Percentiles rank a stretch among this genome's conserved stretches.
These are phyloP conservation scores for Drosophila ogumai DNA, from an alignment of 1,140 invertebrate genomes.

Conservation along the genomic window DNA sequence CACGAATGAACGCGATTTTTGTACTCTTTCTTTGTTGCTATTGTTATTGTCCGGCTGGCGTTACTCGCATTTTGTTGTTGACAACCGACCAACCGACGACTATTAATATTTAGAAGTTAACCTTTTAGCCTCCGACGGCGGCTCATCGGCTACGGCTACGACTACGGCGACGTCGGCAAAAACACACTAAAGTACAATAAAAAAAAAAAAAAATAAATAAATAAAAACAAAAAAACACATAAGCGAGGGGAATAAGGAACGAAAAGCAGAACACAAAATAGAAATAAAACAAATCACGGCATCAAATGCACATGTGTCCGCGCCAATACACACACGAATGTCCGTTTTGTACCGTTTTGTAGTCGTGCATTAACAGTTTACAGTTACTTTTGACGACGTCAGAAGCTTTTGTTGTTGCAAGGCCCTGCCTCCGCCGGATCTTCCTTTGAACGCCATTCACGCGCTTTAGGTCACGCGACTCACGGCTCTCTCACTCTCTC, in stretches of 20 bases:
- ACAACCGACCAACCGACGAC: constrained; percentile 67
- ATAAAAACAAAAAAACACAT: constrained; percentile 35
- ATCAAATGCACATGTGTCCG: constrained; percentile 44
- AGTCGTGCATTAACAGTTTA: not conserved
- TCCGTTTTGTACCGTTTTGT: constrained; percentile 3
- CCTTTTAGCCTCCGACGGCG: constrained; percentile 81
- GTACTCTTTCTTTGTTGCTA: constrained; percentile 51
- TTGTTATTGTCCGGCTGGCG: constrained; percentile 35
- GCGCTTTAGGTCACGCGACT: constrained; percentile 7
- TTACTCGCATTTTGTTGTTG: constrained; percentile 59
- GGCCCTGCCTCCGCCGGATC: constrained; percentile 3
- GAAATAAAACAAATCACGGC: constrained; percentile 43
- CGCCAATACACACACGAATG: constrained; percentile 12
- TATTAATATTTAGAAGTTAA: constrained; percentile 85
- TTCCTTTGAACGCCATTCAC: not conserved
- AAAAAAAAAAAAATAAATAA: constrained; percentile 31
- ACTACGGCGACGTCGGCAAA: constrained; percentile 68
- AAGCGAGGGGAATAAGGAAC: constrained; percentile 2
- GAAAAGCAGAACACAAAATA: constrained; percentile 17
- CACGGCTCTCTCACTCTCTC: constrained; percentile 5
- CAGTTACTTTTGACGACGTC: constrained; percentile 8
- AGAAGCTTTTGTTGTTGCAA: constrained; percentile 1
- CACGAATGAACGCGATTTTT: constrained; percentile 45
- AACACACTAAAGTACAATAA: constrained; percentile 54
- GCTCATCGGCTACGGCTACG: constrained; percentile 76